Evolutionary conservation across 2,113 vertebrate genomes (phyloP), one percentile per base, ranked within the genome.

Genomic region (Excalfactoria chinensis): DNA sequence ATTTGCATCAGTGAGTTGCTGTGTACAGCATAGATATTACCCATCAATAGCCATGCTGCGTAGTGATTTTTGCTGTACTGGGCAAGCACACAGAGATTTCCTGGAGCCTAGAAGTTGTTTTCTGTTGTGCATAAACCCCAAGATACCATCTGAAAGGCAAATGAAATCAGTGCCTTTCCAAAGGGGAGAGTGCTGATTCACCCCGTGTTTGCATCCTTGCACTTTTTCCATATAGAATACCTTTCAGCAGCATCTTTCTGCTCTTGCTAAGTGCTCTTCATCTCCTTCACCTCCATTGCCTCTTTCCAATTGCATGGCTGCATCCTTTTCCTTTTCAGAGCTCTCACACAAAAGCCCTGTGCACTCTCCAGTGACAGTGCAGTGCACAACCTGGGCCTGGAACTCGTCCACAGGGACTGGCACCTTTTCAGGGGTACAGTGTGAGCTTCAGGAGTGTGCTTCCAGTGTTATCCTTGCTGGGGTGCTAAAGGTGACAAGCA

Each of bases 141-240:
- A 90, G 70, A 84, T 58, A 59, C 34, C 87, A 70, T 79, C 80
- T 77, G 64, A 84, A 89, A 92, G 75, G 74, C 84, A 92, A 72
- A 95, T 69, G 6, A 76, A 87, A 91, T 83, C 32, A 1, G 41
- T 5, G 17, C 56, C 82, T 83, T 93, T 89, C 68, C 2, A 3
- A 63, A 76, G 41, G 62, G 37, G 25, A 60, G 49, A 66, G 28
- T 76, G 82, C 78, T 94, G 89, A 93, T 82, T 95, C 88, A 91
- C n/a, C 41, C 3, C 2, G 26, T 32, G 49, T 83, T 80, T 60
- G 49, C 55, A 76, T 51, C 53, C 23, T 60, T 49, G 76, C 7
- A 16, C 41, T 67, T n/a, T 77, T 23, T 20, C 70, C 81, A 68
- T 79, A 85, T 55, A 72, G 58, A 34, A 37, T 60, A 41, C n/a